These are phyloP conservation scores for Sterrhoptilus dennistouni DNA, from an alignment of 2,113 vertebrate genomes.

Conservation along the genomic window DNA sequence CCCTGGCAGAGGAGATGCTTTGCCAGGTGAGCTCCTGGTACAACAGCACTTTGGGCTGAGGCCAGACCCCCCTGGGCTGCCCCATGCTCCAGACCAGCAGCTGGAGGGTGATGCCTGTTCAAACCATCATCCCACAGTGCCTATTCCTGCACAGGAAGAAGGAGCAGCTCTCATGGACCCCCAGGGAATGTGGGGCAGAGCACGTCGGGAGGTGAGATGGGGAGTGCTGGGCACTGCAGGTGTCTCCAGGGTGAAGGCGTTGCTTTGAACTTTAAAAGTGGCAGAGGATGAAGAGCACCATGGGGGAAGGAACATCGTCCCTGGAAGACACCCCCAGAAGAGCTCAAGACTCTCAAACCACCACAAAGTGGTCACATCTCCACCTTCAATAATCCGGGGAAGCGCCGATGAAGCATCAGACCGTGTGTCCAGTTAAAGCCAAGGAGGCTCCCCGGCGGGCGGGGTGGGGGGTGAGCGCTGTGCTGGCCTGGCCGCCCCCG, in stretches of 20 bases:
- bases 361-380: not conserved
- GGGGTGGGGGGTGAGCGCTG: not conserved
- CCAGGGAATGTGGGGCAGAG: not conserved
- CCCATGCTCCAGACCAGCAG: not conserved
- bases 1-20: not conserved
- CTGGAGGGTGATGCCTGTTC: not conserved
- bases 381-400: not conserved
- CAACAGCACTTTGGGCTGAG: not conserved
- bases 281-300: not conserved
- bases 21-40: not conserved
- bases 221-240: not conserved
- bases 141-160: not conserved
- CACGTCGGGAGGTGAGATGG: not conserved
- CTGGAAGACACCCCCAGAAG: not conserved
- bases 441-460: not conserved
- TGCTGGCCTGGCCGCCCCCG: fast-evolving
- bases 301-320: not conserved
- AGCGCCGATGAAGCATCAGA: not conserved
- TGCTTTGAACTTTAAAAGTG: not conserved
- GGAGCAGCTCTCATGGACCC: not conserved
- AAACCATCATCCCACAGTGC: not conserved
- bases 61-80: not conserved
- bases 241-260: fast-evolving
- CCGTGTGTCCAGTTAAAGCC: fast-evolving
- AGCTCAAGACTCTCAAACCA: not conserved